A percentile compares a stretch with the other conserved stretches of the same genome.
phyloP scores from a whole-genome alignment of 2,888 invertebrate genomes.

The Clistopyga incitator region DNA sequence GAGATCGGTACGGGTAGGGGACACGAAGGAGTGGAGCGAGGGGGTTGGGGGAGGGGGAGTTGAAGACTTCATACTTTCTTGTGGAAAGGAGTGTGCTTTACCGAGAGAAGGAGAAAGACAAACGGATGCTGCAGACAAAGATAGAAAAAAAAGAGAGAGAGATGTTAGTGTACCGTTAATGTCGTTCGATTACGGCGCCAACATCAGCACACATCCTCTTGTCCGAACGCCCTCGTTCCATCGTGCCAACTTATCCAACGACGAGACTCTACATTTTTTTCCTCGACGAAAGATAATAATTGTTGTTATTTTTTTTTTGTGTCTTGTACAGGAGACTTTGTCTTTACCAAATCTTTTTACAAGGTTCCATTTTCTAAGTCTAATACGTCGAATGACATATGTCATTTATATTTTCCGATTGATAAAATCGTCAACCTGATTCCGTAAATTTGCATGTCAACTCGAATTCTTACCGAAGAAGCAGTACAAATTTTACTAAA shows the following conservation, averaged over 20 bases:
- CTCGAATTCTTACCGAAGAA: too few relatives aligned
- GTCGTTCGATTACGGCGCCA: slow-evolving; percentile 65
- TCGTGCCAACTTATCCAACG: slow-evolving; percentile 31
- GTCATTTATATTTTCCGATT: neutral
- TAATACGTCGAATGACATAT: neutral
- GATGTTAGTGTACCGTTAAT: slow-evolving; percentile 65
- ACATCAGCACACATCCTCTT: slow-evolving; percentile 39
- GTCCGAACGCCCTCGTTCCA: slow-evolving; percentile 58
- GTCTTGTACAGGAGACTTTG: too few relatives aligned
- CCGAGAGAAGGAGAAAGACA: slow-evolving; percentile 40
- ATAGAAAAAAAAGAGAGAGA: slow-evolving; percentile 31
- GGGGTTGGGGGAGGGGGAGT: neutral
- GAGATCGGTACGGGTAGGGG: slow-evolving; percentile 43
- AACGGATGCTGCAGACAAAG: slow-evolving; percentile 18
- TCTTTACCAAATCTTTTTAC: too few relatives aligned
- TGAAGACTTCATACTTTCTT: slow-evolving; percentile 16
- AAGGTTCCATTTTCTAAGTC: neutral
- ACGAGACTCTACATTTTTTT: slow-evolving; percentile 27
- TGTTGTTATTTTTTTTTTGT: neutral
- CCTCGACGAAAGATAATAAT: neutral
- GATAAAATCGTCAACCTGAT: neutral
- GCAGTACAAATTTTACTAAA: too few relatives aligned
- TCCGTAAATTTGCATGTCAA: too few relatives aligned
- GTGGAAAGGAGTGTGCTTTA: slow-evolving; percentile 24
- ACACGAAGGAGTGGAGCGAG: neutral